A percentile compares a stretch with the other conserved stretches of the same genome.
phyloP scores from a whole-genome alignment of 1,140 invertebrate genomes.

The Musca domestica region DNA sequence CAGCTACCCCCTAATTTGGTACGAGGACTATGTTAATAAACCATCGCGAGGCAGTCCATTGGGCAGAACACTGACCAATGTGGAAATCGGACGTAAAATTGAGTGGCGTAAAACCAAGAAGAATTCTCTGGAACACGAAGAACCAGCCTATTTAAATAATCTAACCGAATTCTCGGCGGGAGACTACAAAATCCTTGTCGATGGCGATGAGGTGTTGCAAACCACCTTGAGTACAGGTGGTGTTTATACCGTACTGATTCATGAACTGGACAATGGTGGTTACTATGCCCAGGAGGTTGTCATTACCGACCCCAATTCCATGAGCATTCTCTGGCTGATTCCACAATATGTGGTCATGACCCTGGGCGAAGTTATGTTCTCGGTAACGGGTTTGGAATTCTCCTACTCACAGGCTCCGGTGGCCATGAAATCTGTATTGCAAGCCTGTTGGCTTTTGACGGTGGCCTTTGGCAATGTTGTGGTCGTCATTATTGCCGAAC shows the following conservation, averaged over 20 bases:
- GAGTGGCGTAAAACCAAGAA: slow-evolving; percentile 30
- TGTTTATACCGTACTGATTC: slow-evolving; percentile 60
- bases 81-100: slow-evolving; percentile 26
- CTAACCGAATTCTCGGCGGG: slow-evolving; percentile 51
- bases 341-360: slow-evolving; percentile 88
- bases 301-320: slow-evolving; percentile 66
- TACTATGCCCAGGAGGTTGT: slow-evolving; percentile 24
- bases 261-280: slow-evolving; percentile 20
- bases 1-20: slow-evolving; percentile 18
- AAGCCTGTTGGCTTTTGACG: slow-evolving; percentile 86
- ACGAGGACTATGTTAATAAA: slow-evolving; percentile 41
- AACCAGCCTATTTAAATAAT: slow-evolving; percentile 34
- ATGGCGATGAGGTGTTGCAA: slow-evolving; percentile 29
- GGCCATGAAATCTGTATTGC: slow-evolving; percentile 88
- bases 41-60: slow-evolving; percentile 42
- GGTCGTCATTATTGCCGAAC: slow-evolving; percentile 75
- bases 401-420: slow-evolving; percentile 84
- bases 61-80: slow-evolving; percentile 37
- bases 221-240: slow-evolving; percentile 58
- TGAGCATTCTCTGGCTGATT: slow-evolving; percentile 80
- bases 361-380: slow-evolving; percentile 80
- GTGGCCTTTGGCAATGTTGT: slow-evolving; percentile 90
- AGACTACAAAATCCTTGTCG: slow-evolving; percentile 54
- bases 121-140: slow-evolving; percentile 27
- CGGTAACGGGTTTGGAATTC: slow-evolving; percentile 88